Evolutionary conservation across 1,140 invertebrate genomes (phyloP).

Genomic region (Brachionus paranguensis): DNA sequence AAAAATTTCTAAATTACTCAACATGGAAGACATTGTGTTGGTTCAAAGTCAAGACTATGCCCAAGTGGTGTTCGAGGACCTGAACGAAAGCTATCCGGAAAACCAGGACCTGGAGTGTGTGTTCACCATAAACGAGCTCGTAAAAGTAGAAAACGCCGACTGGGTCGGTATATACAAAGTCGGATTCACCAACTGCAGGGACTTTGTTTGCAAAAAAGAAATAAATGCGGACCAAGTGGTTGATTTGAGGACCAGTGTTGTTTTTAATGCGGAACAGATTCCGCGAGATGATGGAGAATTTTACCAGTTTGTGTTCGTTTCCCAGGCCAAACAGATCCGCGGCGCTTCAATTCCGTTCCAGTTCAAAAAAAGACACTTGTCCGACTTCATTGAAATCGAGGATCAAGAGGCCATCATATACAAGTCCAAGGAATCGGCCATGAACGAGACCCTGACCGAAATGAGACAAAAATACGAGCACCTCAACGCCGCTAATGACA

Average conservation of each 20-base stretch:
- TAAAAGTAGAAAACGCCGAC: conserved; percentile 45
- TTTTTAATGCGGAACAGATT: conserved; percentile 47
- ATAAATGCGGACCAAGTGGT: conserved; percentile 43
- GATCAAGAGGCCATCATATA: conserved; percentile 45
- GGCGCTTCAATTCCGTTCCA: conserved; percentile 56
- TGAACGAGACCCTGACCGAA: background rate
- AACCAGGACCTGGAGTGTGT: conserved; percentile 49
- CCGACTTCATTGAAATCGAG: conserved; percentile 52
- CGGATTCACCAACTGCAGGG: conserved; percentile 47
- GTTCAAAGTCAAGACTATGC: conserved; percentile 44
- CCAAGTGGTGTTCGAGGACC: conserved; percentile 50
- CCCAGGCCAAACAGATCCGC: conserved; percentile 47
- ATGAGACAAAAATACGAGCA: background rate
- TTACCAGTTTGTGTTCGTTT: conserved; percentile 56
- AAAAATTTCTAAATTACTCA: background rate
- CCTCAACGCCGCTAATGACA: background rate
- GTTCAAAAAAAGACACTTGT: conserved; percentile 47
- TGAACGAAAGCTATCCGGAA: conserved; percentile 49
- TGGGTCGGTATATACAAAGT: conserved; percentile 52
- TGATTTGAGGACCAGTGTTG: conserved; percentile 44
- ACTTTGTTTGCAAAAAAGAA: conserved; percentile 47
- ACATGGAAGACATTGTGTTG: conserved; percentile 34
- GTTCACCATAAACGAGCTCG: conserved; percentile 48
- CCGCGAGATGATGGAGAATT: conserved; percentile 55
- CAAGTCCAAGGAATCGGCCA: conserved; percentile 25